phyloP scores from a whole-genome alignment of 2,797 vertebrate species.

The Otolemur crassicaudatus region DNA sequence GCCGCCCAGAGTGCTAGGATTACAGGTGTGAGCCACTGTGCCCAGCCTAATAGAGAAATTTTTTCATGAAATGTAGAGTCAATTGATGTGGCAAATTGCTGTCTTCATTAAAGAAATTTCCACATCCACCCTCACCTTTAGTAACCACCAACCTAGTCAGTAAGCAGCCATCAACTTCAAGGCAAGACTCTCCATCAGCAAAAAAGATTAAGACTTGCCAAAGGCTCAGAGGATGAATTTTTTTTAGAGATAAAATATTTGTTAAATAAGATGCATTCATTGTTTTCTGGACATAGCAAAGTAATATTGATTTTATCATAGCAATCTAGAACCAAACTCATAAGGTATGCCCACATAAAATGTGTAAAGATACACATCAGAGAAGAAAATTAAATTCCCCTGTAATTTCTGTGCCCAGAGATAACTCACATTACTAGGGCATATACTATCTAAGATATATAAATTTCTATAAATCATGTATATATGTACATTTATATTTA shows the following conservation, averaged over 20 bases:
- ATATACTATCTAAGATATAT: neutral
- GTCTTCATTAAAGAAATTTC: neutral
- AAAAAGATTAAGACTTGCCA: no score
- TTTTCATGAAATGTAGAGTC: neutral
- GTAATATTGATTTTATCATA: neutral
- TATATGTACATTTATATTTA: neutral
- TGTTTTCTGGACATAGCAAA: neutral
- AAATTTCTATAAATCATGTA: neutral
- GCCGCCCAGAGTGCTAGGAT: no score
- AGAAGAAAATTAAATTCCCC: conserved; percentile 32
- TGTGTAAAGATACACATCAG: neutral
- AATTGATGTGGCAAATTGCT: neutral
- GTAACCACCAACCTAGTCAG: neutral
- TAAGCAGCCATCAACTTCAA: neutral
- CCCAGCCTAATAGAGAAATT: neutral
- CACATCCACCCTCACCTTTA: neutral
- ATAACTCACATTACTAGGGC: neutral
- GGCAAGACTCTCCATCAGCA: neutral
- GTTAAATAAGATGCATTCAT: neutral
- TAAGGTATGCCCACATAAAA: neutral
- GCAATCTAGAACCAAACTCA: neutral
- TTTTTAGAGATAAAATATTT: neutral
- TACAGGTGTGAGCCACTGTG: no score
- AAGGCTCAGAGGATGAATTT: neutral
- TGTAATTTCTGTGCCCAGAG: neutral